Percentiles rank a stretch among this genome's conserved stretches.
Evolutionary conservation across 2,113 vertebrate genomes (phyloP).

Genomic region (Barbus barbus): DNA sequence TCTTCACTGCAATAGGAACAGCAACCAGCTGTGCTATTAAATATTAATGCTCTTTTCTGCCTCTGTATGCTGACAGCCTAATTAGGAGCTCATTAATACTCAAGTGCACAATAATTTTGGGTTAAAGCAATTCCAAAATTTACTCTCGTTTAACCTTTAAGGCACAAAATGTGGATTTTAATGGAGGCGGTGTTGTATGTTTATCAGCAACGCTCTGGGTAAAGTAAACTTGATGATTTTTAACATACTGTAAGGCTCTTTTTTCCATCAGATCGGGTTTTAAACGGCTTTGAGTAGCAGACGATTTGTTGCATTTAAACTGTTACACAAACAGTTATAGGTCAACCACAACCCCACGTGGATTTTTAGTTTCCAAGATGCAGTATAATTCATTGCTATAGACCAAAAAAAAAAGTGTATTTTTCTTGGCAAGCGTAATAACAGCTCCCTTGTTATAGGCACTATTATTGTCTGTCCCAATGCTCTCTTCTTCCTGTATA

Average conservation of each 20-base stretch:
- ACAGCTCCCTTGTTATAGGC: conserved; percentile 11
- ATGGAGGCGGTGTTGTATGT: neutral
- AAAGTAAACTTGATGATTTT: conserved; percentile 2
- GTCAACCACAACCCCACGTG: neutral
- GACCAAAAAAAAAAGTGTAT: conserved; percentile 12
- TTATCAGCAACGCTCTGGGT: conserved; percentile 1
- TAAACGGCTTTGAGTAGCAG: neutral
- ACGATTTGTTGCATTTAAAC: neutral
- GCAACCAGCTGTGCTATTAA: conserved; percentile 52
- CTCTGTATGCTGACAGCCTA: conserved; percentile 45
- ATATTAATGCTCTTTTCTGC: conserved; percentile 50
- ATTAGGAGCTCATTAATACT: conserved; percentile 56
- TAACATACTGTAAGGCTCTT: neutral
- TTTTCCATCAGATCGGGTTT: neutral
- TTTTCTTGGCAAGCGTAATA: conserved; percentile 25
- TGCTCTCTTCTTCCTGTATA: conserved; percentile 6
- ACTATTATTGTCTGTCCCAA: conserved; percentile 25
- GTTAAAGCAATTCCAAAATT: conserved; percentile 43
- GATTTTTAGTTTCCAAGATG: conserved; percentile 17
- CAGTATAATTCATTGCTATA: neutral
- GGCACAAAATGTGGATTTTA: conserved; percentile 23
- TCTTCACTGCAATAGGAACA: conserved; percentile 12
- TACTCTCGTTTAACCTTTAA: conserved; percentile 42
- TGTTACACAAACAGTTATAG: neutral
- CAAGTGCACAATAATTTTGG: conserved; percentile 39